A percentile compares a stretch with the other conserved stretches of the same genome.
Conservation (phyloP, 1,140 invertebrate genomes). For the Coptotermes formosanus region DNA sequence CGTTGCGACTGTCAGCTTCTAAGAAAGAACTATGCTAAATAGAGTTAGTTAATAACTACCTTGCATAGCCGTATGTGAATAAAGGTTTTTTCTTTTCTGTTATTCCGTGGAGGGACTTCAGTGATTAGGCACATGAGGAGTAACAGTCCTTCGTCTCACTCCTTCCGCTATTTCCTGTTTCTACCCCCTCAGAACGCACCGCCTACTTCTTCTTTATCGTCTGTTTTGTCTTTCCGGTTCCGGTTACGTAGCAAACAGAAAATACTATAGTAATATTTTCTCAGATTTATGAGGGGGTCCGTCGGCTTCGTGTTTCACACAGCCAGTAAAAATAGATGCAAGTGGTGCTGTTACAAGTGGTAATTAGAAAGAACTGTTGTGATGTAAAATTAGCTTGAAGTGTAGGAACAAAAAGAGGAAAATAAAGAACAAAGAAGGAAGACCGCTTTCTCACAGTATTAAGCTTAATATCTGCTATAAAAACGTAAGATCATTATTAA, state of each 20-base stretch:
- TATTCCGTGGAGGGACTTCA: too few relatives aligned
- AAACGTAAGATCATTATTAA: neutral
- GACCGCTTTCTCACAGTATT: neutral
- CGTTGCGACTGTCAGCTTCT: too few relatives aligned
- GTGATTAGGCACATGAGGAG: neutral
- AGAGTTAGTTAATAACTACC: too few relatives aligned
- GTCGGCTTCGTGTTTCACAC: neutral
- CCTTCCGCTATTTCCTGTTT: neutral
- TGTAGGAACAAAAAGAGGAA: neutral
- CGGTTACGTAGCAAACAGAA: neutral
- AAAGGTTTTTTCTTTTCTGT: too few relatives aligned
- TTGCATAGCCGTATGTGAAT: too few relatives aligned
- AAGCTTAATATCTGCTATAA: neutral
- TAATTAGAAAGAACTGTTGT: neutral
- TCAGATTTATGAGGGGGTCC: neutral
- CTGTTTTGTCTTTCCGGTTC: conserved; percentile 9
- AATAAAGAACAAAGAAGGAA: neutral
- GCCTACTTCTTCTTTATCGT: neutral
- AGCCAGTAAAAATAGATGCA: neutral
- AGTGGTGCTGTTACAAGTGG: conserved; percentile 10
- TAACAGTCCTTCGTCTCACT: neutral
- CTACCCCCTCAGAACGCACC: neutral
- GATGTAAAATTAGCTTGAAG: neutral
- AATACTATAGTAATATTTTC: neutral
- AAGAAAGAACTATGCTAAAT: too few relatives aligned